A percentile compares a stretch with the other conserved stretches of the same genome.
Conservation (phyloP, 2,113 vertebrate species). For the Scalopus aquaticus region DNA sequence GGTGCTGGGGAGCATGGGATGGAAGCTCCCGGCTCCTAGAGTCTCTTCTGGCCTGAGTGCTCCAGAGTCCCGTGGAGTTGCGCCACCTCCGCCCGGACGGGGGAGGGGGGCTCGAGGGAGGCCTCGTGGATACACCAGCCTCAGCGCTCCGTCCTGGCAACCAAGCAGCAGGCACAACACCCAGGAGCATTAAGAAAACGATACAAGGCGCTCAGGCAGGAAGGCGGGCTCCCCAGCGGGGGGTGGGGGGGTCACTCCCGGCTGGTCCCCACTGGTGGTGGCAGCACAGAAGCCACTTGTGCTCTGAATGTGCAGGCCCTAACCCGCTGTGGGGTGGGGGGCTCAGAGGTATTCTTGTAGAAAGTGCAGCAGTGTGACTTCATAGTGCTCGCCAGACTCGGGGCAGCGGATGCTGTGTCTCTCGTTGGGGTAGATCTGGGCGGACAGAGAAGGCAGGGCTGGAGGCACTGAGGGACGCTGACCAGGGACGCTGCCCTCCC, state of each 20-base stretch:
- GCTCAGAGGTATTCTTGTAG: slow-evolving; percentile 98
- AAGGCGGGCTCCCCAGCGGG: slow-evolving; percentile 58
- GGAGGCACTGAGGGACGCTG: background rate
- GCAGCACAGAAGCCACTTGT: slow-evolving; percentile 61
- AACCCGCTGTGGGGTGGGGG: background rate
- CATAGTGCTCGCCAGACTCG: slow-evolving; percentile 99
- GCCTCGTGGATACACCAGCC: background rate
- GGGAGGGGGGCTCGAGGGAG: background rate
- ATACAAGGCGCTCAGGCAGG: background rate
- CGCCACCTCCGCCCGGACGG: slow-evolving; percentile 15
- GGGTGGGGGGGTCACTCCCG: slow-evolving; percentile 51
- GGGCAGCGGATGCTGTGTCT: slow-evolving; percentile 99
- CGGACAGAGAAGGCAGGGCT: background rate
- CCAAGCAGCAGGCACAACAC: slow-evolving; percentile 79
- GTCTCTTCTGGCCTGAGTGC: background rate
- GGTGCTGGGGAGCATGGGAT: fast-evolving
- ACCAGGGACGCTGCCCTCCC: too few relatives aligned
- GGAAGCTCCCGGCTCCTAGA: background rate
- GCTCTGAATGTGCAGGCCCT: slow-evolving; percentile 71
- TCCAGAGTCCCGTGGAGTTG: background rate
- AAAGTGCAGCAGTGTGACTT: slow-evolving; percentile 99
- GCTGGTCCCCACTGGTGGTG: background rate
- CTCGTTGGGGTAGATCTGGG: slow-evolving; percentile 98
- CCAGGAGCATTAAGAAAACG: slow-evolving; percentile 64
- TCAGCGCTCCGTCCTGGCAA: slow-evolving; percentile 73